phyloP scores from a whole-genome alignment of 2,113 vertebrate genomes.

The zebrafish (Danio rerio) region DNA sequence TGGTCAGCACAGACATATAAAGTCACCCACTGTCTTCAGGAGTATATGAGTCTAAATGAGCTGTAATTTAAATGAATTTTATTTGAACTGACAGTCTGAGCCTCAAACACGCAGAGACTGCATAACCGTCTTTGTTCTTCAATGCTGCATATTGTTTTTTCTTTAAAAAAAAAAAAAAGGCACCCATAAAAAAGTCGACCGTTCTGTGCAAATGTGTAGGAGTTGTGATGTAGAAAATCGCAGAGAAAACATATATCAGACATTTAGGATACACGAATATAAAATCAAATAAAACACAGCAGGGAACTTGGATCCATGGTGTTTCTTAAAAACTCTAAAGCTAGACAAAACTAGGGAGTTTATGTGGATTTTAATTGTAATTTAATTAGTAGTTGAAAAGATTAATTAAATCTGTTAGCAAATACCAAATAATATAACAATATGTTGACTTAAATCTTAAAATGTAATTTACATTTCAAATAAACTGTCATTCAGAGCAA shows the following conservation, averaged over 20 bases:
- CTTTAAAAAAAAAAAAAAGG: constrained; percentile 13
- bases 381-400: neutral
- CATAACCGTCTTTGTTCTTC: constrained; percentile 33
- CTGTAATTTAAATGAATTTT: constrained; percentile 45
- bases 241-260: neutral
- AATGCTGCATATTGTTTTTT: constrained; percentile 21
- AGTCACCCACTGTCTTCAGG: constrained; percentile 41
- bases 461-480: too few relatives aligned
- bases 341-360: neutral
- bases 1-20: constrained; percentile 45
- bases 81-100: constrained; percentile 47
- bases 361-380: neutral
- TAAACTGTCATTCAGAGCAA: too few relatives aligned
- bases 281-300: neutral
- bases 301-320: neutral
- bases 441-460: too few relatives aligned
- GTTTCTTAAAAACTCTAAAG: neutral
- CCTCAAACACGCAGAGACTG: constrained; percentile 37
- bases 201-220: constrained; percentile 32
- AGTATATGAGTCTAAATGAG: constrained; percentile 38
- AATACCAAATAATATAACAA: too few relatives aligned
- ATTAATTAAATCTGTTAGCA: neutral
- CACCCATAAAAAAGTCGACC: neutral
- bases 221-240: neutral
- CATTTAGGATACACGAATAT: neutral